Evolutionary conservation across 2,888 invertebrate species (phyloP), one percentile per base, ranked within the genome.

Genomic region (Monopis laevigella): DNA sequence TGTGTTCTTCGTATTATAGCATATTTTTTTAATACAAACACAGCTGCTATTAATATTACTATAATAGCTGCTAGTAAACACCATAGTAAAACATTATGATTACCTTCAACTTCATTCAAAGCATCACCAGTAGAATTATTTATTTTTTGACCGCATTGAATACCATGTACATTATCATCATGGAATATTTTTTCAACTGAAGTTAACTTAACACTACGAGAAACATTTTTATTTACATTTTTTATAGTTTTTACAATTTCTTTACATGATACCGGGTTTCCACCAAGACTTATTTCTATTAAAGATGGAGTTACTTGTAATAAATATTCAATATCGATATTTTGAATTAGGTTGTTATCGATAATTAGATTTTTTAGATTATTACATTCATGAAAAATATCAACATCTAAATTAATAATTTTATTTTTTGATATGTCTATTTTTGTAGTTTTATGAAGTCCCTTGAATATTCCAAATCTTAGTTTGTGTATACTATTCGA

Each of bases 101-200:
- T 17, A 3, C 39, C 17, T 10, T 43, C 40, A 6, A n/a, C 7
- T 27, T 40, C 17, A 11, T 44, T 11, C 11, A 12, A 2, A 21
- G 43, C 10, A 18, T 18, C n/a, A 45, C 34, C 21, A 46, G 49
- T 6, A 51, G 47, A 10, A 41, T 21, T 45, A 32, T 45, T 24
- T 16, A 45, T 46, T 10, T 45, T 46, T 35, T 64, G 59, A 2
- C 78, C 77, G 55, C 77, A 78, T 50, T 57, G 58, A 14, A 78
- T 77, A 6, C 77, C 77, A 46, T 73, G 60, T 0, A 75, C 78
- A 48, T 78, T 78, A 39, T 78, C 78, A 44, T 75, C 75, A 21
- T 77, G 70, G 47, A 60, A 75, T 39, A 75, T 54, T 52, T 73
- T 72, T 43, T 78, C 56, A 10, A 73, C 55, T 5, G 77, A 67